These are phyloP conservation scores for Dendronephthya gigantea DNA, from an alignment of 64 coral and sea anemone species.

Conservation along the genomic window DNA sequence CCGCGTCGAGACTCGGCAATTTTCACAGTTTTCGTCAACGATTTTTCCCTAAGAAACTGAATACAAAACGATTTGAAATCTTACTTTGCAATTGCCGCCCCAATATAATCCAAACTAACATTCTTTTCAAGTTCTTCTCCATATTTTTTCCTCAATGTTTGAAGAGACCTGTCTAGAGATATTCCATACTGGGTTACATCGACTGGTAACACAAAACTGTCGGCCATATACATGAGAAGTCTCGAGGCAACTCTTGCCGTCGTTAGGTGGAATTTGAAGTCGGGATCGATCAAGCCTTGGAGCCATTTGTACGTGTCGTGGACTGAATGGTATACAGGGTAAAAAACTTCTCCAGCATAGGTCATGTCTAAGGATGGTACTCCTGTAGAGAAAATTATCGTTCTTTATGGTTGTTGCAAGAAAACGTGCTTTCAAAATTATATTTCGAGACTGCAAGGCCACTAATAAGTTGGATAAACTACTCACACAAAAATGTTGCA, in stretches of 20 bases:
- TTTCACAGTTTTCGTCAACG: too few species aligned
- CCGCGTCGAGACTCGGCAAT: too few species aligned
- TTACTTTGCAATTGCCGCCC: conserved; percentile 25
- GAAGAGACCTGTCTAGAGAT: conserved; percentile 30
- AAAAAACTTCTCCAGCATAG: conserved; percentile 43
- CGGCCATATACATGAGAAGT: conserved; percentile 42
- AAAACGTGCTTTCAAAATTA: too few species aligned
- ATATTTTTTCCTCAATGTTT: conserved; percentile 32
- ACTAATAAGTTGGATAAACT: neutral
- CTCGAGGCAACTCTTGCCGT: conserved; percentile 44
- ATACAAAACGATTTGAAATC: too few species aligned
- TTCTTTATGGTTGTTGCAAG: neutral
- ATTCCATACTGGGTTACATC: conserved; percentile 34
- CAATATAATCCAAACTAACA: conserved; percentile 49
- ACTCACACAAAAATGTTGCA: too few species aligned
- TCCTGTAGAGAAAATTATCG: neutral
- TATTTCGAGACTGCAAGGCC: too few species aligned
- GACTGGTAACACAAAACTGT: conserved; percentile 51
- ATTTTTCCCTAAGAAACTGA: too few species aligned
- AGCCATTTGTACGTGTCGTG: conserved; percentile 84
- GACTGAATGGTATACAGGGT: conserved; percentile 75
- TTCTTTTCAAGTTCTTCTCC: conserved; percentile 41
- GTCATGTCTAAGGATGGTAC: conserved; percentile 57
- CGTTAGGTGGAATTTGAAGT: conserved; percentile 63
- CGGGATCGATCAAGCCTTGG: conserved; percentile 71